Base-by-base conservation (phyloP, 37 sponge, comb jelly and placozoan genomes). In the Spongilla lacustris region DNA sequence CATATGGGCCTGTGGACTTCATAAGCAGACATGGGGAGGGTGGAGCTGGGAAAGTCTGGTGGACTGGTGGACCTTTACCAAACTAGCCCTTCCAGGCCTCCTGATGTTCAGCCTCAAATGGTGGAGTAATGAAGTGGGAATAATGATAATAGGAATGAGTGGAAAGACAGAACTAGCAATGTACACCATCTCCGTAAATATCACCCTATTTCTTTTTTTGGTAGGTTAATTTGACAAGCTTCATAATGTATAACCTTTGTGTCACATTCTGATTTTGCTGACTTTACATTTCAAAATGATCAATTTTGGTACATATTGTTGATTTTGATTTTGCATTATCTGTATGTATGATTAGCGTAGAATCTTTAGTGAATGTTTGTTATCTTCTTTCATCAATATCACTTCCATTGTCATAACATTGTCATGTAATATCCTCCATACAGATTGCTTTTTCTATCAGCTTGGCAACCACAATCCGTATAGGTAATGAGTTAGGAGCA, bases 31-130 rank as follows among this genome's bases (percentile, higher is more conserved):
- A 21, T 90, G 90, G 90, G 90, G 76, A 68, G 92, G 92, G 46
- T 92, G 92, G 92, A 88, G 85, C 67, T 87, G 70, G 77, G 86
- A 92, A 74, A 79, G 89, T 46, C 77, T 92, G 68, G 70, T 36
- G 24, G 89, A 78, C 58, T 58, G 58, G 58, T 58, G 58, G 58
- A 58, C 58, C 58, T 58, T 58, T 14, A 58, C 58, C 58, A 58
- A 58, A 58, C 58, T 58, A 17, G 58, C 58, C 58, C 4, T 58
- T 17, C 58, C 84, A 12, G 89, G 89, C 13, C 46, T 77, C 17
- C 49, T 92, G 23, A 88, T 85, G 83, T 25, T 88, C 1, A 49
- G 58, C 29, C 81, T 88, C 46, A 86, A 92, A 50, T 85, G 89
- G 89, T 85, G 78, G 79, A 81, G 74, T 14, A 84, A 81, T 78